Evolutionary conservation across 1,140 invertebrate species (phyloP).

Genomic region (Acromyrmex charruanus): DNA sequence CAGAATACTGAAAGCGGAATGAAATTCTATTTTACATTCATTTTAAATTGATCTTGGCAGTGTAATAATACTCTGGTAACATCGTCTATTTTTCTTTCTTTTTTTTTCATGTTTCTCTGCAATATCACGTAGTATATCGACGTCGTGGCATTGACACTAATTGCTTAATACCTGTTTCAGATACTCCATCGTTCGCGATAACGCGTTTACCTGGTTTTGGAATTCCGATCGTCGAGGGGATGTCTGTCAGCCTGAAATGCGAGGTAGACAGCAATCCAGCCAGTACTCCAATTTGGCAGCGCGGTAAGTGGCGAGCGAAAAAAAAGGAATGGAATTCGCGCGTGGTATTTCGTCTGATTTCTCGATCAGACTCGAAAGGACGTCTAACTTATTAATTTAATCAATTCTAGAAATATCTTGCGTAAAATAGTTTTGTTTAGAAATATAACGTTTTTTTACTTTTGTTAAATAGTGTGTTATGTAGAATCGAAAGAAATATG

Average conservation of each 20-base stretch:
- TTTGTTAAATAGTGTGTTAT: background rate
- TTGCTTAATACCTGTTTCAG: constrained; percentile 87
- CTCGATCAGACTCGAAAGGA: background rate
- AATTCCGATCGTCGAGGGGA: constrained; percentile 93
- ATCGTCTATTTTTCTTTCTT: background rate
- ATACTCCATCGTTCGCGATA: constrained; percentile 96
- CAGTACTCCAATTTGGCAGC: constrained; percentile 94
- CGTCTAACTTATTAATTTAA: background rate
- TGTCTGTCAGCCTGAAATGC: constrained; percentile 94
- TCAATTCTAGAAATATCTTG: background rate
- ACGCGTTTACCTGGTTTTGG: constrained; percentile 96
- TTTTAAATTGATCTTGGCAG: background rate
- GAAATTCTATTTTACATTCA: background rate
- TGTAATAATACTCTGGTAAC: background rate
- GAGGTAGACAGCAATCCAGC: constrained; percentile 96
- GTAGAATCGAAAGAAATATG: background rate
- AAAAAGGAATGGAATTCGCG: background rate
- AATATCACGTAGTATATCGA: constrained; percentile 47
- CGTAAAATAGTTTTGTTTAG: background rate
- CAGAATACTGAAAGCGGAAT: background rate
- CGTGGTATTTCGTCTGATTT: background rate
- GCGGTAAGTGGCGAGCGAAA: constrained; percentile 80
- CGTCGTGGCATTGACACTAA: constrained; percentile 66
- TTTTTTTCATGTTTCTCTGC: background rate
- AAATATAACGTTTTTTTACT: background rate